phyloP scores from a whole-genome alignment of 2,888 invertebrate species.

The Copidosoma aretas region DNA sequence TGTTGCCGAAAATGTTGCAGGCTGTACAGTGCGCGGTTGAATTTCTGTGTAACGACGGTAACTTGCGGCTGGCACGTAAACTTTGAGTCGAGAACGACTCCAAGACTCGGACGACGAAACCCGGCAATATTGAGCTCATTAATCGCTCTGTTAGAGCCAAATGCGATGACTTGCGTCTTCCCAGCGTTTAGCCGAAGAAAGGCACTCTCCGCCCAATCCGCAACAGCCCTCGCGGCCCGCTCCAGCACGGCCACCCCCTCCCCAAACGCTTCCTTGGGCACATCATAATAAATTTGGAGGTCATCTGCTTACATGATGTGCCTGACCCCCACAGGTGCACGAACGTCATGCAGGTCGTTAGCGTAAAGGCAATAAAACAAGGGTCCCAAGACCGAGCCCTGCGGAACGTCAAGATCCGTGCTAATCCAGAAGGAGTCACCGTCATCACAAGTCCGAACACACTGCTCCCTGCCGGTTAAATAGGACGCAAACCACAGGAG shows the following conservation, averaged over 20 bases:
- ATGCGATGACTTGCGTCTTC: neutral
- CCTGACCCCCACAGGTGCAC: no score
- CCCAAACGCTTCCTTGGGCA: neutral
- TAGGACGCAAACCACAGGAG: neutral
- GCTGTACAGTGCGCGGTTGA: conserved; percentile 1
- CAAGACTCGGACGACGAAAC: conserved; percentile 10
- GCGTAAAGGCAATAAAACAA: neutral
- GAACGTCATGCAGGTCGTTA: neutral
- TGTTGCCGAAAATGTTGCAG: neutral
- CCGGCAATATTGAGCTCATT: neutral
- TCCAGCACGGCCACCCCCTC: neutral
- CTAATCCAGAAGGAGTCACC: neutral
- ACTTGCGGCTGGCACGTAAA: conserved; percentile 1
- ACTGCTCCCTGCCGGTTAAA: neutral
- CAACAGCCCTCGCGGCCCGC: neutral
- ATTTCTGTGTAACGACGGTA: neutral
- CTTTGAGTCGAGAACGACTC: neutral
- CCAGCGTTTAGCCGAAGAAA: conserved; percentile 1
- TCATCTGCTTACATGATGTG: neutral
- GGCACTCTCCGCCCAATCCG: neutral
- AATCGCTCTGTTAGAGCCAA: neutral
- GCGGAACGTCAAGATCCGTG: neutral
- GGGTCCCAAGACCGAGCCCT: neutral
- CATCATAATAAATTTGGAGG: neutral
- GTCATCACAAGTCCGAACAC: neutral